phyloP scores from a whole-genome alignment of 2,888 invertebrate genomes.

The Drosophila multiciliata region DNA sequence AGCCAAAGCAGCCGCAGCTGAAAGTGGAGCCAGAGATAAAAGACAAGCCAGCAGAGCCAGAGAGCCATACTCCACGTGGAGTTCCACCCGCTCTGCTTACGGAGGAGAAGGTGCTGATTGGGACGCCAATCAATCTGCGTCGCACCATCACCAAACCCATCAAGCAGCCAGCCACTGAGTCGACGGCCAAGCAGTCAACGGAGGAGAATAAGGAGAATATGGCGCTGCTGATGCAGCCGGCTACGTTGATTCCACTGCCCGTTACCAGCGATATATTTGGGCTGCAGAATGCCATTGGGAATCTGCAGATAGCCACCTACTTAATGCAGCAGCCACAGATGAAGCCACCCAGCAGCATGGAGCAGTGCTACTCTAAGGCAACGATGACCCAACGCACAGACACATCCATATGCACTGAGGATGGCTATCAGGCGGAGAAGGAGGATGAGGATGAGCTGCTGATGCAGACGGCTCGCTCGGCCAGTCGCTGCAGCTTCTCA shows the following conservation, averaged over 20 bases:
- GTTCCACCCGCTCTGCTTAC: constrained; percentile 34
- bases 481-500: constrained; percentile 65
- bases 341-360: constrained; percentile 62
- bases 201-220: constrained; percentile 68
- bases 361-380: constrained; percentile 69
- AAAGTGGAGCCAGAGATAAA: background rate
- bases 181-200: background rate
- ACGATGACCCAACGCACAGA: constrained; percentile 81
- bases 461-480: constrained; percentile 49
- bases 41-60: constrained; percentile 2
- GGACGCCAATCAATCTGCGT: constrained; percentile 83
- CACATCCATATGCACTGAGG: constrained; percentile 77
- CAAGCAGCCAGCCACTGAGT: constrained; percentile 38
- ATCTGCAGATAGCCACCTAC: constrained; percentile 84
- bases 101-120: constrained; percentile 84
- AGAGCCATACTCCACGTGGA: constrained; percentile 59
- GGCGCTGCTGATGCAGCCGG: constrained; percentile 83
- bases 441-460: constrained; percentile 49
- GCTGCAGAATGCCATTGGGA: constrained; percentile 83
- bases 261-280: constrained; percentile 84
- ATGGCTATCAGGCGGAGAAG: constrained; percentile 73
- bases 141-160: constrained; percentile 81
- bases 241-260: constrained; percentile 84
- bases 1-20: background rate
- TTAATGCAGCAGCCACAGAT: constrained; percentile 83